These are phyloP conservation scores for Philotrypesis tridentata DNA, from an alignment of 1,140 invertebrate genomes.

Conservation along the genomic window DNA sequence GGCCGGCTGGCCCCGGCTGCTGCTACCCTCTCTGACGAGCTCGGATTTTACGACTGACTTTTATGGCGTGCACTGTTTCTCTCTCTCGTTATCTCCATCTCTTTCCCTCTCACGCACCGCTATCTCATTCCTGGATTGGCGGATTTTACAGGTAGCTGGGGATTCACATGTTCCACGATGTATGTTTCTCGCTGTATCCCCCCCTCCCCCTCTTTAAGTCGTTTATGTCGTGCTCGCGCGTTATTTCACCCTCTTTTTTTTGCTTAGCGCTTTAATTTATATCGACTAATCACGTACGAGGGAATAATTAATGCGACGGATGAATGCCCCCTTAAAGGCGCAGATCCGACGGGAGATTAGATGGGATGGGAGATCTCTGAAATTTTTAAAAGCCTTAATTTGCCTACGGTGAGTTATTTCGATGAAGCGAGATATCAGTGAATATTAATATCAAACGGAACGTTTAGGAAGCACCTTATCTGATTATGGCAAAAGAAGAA, in stretches of 20 bases:
- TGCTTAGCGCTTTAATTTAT: background rate
- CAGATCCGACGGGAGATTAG: background rate
- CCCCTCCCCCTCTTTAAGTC: background rate
- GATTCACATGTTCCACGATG: background rate
- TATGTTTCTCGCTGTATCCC: too few relatives aligned
- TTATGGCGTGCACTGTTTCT: background rate
- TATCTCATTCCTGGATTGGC: background rate
- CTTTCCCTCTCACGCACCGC: background rate
- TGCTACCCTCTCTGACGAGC: slow-evolving; percentile 26
- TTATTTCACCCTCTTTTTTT: background rate
- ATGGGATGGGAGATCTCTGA: background rate
- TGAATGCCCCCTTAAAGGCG: background rate
- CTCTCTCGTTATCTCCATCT: background rate
- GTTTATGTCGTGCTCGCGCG: background rate
- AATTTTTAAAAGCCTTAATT: background rate
- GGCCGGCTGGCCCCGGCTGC: background rate
- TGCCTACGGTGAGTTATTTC: background rate
- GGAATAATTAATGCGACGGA: background rate
- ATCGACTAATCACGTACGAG: background rate
- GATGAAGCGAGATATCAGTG: background rate
- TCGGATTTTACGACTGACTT: slow-evolving; percentile 38
- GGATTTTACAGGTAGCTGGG: slow-evolving; percentile 9
- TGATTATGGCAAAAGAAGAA: too few relatives aligned
- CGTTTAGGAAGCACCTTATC: too few relatives aligned
- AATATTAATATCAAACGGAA: background rate